Percentiles rank a stretch among this genome's conserved stretches.
phyloP scores from a whole-genome alignment of 2,113 vertebrate genomes.

The Semicossyphus pulcher region DNA sequence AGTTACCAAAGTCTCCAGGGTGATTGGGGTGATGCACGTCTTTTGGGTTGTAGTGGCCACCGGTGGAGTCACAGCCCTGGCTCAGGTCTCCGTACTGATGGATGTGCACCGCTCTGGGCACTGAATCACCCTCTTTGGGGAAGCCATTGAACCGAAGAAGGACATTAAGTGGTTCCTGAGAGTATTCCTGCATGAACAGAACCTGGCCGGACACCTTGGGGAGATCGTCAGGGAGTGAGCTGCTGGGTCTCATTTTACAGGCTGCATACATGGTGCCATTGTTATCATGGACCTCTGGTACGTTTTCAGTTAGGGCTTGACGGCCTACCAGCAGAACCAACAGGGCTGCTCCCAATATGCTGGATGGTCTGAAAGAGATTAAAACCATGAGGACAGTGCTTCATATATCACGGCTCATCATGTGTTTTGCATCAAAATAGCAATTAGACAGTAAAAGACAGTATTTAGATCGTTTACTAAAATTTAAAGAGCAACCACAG shows the following conservation, averaged over 20 bases:
- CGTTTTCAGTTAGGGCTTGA: constrained; percentile 50
- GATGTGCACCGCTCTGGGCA: constrained; percentile 89
- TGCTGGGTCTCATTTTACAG: constrained; percentile 88
- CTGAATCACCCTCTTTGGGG: constrained; percentile 27
- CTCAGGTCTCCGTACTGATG: constrained; percentile 91
- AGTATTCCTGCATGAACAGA: constrained; percentile 86
- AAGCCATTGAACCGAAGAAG: constrained; percentile 87
- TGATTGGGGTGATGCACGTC: constrained; percentile 86
- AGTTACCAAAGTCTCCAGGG: constrained; percentile 96
- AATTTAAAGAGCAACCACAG: no score
- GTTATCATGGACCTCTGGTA: constrained; percentile 64
- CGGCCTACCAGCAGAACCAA: constrained; percentile 51
- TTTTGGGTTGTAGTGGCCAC: constrained; percentile 91
- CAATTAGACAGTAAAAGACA: no score
- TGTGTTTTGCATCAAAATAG: no score
- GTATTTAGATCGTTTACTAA: no score
- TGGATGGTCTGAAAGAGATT: constrained; percentile 51
- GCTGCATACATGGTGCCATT: constrained; percentile 76
- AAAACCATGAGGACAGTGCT: no score
- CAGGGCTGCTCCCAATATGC: constrained; percentile 18
- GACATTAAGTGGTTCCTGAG: constrained; percentile 79
- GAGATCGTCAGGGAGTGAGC: constrained; percentile 72
- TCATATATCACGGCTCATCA: no score
- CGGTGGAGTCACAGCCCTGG: constrained; percentile 86
- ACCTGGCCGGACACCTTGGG: constrained; percentile 86